phyloP scores from a whole-genome alignment of 2,113 vertebrate genomes.

The Prionailurus viverrinus region DNA sequence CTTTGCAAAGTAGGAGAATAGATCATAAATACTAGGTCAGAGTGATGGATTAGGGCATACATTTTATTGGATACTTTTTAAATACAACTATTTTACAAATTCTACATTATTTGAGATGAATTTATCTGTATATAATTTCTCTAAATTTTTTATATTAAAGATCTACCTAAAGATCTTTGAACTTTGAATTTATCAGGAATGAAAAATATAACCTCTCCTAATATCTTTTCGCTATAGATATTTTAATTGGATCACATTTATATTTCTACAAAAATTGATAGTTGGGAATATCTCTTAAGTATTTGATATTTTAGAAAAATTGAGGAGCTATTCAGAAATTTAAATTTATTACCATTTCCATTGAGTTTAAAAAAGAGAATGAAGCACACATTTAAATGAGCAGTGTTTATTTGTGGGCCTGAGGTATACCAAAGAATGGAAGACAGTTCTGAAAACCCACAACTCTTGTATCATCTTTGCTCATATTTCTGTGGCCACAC shows the following conservation, averaged over 20 bases:
- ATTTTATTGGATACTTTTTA: constrained; percentile 17
- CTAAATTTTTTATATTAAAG: background rate
- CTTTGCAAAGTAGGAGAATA: background rate
- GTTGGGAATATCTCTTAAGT: background rate
- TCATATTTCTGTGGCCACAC: constrained; percentile 55
- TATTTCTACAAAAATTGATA: background rate
- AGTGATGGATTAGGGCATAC: background rate
- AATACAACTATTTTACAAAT: background rate
- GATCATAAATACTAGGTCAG: background rate
- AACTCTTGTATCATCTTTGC: constrained; percentile 47
- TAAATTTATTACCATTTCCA: constrained; percentile 47
- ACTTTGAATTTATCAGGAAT: background rate
- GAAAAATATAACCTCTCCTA: background rate
- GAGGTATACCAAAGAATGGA: constrained; percentile 34
- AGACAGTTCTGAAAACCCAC: constrained; percentile 60
- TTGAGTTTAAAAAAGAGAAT: constrained; percentile 19
- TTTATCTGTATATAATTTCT: background rate
- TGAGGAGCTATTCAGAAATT: background rate
- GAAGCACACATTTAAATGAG: constrained; percentile 27
- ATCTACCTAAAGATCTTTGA: background rate
- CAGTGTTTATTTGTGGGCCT: constrained; percentile 60
- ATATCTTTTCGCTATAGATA: background rate
- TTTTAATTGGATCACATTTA: background rate
- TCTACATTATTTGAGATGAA: background rate
- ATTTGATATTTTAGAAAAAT: constrained; percentile 41